Base-by-base conservation (phyloP, 2,113 vertebrate species). In the Sceloporus undulatus region DNA sequence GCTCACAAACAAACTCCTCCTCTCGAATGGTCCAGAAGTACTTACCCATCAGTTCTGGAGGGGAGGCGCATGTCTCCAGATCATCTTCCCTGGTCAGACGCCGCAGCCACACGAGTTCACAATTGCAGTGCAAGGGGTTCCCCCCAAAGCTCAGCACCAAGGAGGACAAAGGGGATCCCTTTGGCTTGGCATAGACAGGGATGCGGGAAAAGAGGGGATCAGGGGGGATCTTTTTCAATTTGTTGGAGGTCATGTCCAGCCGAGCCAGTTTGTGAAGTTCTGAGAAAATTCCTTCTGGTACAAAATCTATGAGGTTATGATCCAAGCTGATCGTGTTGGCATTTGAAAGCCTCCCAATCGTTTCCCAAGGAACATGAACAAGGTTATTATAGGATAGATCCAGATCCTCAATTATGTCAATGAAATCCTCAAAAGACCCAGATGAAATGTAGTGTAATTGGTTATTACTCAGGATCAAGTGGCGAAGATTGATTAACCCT, bases 321-420 rank as follows among this genome's bases (percentile, higher is more conserved):
- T 99, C 99, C 92, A 99, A 92, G 21, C 98, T 98, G 77, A 99
- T 91, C 0, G 98, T 99, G 27, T 99, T 99, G 94, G 98, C 98
- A 1, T 98, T 99, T 42, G 97, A 97, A 0, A 99, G 95, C 8
- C 97, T 97, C 79, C 97, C 98, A 1, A 99, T 92, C 0, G 98
- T 98, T 0, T 96, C 98, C 99, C 99, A 99, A 0, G 98, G 98
- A 0, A 98, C 96, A 0, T 98, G 94, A 0, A 97, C 97, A 0
- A 99, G 92, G 14, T 99, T 99, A 89, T 99, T 99, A 93, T 99
- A 99, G n/a, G 98, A 98, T 13, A 99, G 92, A n/a, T 99, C 99
- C 7, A 99, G 89, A 62, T 99, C 99, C 92, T 99, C 99, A 0
- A 99, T 95, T 0, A 98, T 98, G 85, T 98, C 97, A 0, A 98